A percentile compares a stretch with the other conserved stretches of the same genome.
Conservation (phyloP, 2,113 vertebrate species). For the Noturus placidus region DNA sequence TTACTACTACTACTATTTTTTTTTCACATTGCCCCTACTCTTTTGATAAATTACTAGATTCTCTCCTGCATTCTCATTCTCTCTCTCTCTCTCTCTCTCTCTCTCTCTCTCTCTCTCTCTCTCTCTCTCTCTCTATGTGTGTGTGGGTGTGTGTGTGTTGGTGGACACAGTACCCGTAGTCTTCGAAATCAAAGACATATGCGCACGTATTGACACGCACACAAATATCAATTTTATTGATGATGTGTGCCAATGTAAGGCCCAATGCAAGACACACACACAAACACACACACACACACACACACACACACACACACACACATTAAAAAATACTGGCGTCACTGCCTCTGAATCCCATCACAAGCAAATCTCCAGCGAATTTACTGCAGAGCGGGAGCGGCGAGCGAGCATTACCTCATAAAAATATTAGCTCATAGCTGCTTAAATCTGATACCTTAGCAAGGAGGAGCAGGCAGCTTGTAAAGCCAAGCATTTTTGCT, state of each 20-base stretch:
- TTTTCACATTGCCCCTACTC: background rate
- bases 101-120: background rate
- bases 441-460: constrained; percentile 55
- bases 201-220: constrained; percentile 23
- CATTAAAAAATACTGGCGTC: constrained; percentile 14
- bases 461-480: constrained; percentile 42
- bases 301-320: no score
- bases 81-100: no score
- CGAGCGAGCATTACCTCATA: constrained; percentile 37
- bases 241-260: background rate
- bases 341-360: constrained; percentile 37
- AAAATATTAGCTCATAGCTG: constrained; percentile 60
- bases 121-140: no score
- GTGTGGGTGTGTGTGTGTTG: background rate
- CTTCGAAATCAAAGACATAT: background rate
- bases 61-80: background rate
- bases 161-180: background rate
- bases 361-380: constrained; percentile 38
- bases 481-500: constrained; percentile 38
- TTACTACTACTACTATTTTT: background rate
- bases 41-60: background rate
- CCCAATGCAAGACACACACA: background rate
- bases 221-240: constrained; percentile 16
- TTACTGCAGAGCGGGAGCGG: constrained; percentile 38
- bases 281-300: background rate